Percentiles rank a stretch among this genome's conserved stretches.
Conservation (phyloP, 2,113 vertebrate species). For the Pungitius pungitius region DNA sequence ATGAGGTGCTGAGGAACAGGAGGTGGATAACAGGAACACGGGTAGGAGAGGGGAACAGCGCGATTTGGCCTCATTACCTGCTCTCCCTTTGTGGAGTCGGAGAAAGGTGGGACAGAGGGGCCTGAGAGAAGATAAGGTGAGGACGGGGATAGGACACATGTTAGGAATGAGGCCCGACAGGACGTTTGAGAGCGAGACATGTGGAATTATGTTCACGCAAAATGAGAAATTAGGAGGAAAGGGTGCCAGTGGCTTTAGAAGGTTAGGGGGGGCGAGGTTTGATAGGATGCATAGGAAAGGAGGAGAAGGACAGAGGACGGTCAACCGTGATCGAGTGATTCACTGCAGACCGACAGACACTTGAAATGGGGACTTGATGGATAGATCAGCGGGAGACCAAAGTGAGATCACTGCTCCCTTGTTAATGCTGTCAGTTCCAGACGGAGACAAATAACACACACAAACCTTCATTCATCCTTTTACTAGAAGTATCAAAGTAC, state of each 20-base stretch:
- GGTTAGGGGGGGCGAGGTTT: background rate
- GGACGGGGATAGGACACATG: background rate
- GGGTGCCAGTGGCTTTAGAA: background rate
- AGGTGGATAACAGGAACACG: constrained; percentile 41
- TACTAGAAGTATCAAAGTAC: background rate
- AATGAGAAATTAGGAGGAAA: background rate
- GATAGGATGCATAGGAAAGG: background rate
- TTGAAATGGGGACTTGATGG: constrained; percentile 17
- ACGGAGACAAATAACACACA: constrained; percentile 13
- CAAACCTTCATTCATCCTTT: background rate
- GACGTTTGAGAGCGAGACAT: background rate
- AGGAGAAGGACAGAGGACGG: background rate
- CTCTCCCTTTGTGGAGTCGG: constrained; percentile 9
- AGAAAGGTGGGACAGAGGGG: background rate
- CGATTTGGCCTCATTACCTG: constrained; percentile 43
- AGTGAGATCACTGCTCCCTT: constrained; percentile 6
- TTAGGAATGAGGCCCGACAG: constrained; percentile 1
- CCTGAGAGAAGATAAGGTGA: background rate
- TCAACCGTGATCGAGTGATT: constrained; percentile 6
- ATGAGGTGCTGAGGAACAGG: constrained; percentile 41
- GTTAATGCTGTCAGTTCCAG: constrained; percentile 20
- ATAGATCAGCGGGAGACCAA: constrained; percentile 6
- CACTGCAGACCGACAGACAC: background rate
- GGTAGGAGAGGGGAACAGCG: constrained; percentile 43
- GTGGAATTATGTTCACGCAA: background rate